Evolutionary conservation across 2,888 invertebrate genomes (phyloP).

Genomic region (Callyntrura sp.): DNA sequence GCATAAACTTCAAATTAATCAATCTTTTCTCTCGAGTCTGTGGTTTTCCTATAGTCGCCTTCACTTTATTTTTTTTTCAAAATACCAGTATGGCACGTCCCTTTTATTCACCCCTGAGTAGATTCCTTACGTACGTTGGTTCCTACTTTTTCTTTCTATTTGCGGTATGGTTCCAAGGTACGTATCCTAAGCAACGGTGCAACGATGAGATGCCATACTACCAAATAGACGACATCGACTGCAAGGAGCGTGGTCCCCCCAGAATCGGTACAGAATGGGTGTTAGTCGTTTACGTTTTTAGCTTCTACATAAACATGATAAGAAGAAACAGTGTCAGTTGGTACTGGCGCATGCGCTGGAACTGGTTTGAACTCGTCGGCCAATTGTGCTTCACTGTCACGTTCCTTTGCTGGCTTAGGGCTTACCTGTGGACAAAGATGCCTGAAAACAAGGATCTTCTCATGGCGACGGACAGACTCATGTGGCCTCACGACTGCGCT

Average conservation of each 20-base stretch:
- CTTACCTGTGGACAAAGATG: conserved; percentile 19
- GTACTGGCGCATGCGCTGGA: conserved; percentile 72
- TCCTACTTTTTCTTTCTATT: conserved; percentile 74
- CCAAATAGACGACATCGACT: conserved; percentile 23
- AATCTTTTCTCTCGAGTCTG: neutral
- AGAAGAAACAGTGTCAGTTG: conserved; percentile 51
- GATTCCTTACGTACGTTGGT: conserved; percentile 66
- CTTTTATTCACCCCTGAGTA: conserved; percentile 59
- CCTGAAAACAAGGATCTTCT: neutral
- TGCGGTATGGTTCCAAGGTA: conserved; percentile 44
- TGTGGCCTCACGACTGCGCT: conserved; percentile 89
- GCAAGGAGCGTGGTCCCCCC: conserved; percentile 56
- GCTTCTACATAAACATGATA: conserved; percentile 52
- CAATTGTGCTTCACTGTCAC: conserved; percentile 34
- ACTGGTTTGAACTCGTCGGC: conserved; percentile 62
- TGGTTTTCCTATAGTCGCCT: neutral
- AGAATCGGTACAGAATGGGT: conserved; percentile 54
- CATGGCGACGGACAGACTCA: conserved; percentile 87
- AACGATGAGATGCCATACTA: conserved; percentile 14
- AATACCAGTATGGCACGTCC: neutral
- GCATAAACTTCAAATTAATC: too few relatives aligned
- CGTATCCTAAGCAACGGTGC: conserved; percentile 47
- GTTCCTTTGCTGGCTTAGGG: conserved; percentile 44
- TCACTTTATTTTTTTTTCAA: neutral
- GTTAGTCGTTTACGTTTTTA: conserved; percentile 51